These are phyloP conservation scores for Ceriagrion tenellum DNA, from an alignment of 2,888 invertebrate genomes.

Conservation along the genomic window DNA sequence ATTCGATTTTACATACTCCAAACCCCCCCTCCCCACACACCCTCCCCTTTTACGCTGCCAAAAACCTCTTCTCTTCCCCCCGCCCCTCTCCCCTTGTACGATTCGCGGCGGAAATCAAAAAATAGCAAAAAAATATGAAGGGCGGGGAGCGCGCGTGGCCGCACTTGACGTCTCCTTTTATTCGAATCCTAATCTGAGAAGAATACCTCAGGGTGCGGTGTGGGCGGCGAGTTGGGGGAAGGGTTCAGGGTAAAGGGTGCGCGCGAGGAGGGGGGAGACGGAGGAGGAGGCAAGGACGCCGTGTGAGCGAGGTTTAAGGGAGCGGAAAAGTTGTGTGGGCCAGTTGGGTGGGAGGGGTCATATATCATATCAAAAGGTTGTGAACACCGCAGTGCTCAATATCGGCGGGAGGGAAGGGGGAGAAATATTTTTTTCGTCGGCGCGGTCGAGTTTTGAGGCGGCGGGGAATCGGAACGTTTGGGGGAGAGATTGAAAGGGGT, in stretches of 20 bases:
- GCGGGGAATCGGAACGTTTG: not conserved
- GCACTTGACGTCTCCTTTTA: slow-evolving; percentile 63
- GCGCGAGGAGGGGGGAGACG: not conserved
- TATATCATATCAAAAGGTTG: slow-evolving; percentile 67
- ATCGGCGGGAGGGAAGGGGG: slow-evolving; percentile 43
- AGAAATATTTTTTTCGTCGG: not conserved
- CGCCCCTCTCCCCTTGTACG: not conserved
- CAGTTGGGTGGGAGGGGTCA: slow-evolving; percentile 55
- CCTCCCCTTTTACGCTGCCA: too few species aligned
- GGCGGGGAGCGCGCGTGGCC: slow-evolving; percentile 6
- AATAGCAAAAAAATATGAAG: not conserved
- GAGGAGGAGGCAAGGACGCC: too few species aligned
- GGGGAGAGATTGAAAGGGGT: not conserved
- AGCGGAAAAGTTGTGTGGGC: not conserved
- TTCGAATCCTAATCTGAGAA: slow-evolving; percentile 49
- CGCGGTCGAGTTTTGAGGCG: slow-evolving; percentile 42
- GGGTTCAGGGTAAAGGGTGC: not conserved
- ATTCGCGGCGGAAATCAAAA: slow-evolving; percentile 19
- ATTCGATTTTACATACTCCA: too few species aligned
- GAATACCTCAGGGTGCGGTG: not conserved
- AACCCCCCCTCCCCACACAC: too few species aligned
- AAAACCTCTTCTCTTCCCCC: not conserved
- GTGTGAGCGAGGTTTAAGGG: not conserved
- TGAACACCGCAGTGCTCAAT: slow-evolving; percentile 61
- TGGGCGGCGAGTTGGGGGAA: not conserved